Evolutionary conservation across 1,140 invertebrate genomes (phyloP).

Genomic region (Oryctes rhinoceros): DNA sequence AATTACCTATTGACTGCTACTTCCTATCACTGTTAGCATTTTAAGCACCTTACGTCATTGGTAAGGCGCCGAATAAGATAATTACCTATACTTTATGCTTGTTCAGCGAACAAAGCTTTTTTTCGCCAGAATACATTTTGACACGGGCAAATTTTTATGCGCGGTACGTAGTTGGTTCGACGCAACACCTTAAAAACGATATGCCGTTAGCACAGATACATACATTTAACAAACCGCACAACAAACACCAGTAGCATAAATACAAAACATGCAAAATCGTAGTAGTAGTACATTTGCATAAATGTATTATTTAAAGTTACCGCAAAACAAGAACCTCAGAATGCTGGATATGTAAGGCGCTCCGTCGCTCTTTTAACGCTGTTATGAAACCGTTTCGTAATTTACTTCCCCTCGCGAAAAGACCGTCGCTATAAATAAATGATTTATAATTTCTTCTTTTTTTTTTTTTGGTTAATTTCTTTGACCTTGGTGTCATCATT

Average conservation of each 20-base stretch:
- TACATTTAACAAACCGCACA: conserved; percentile 21
- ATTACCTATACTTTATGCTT: neutral
- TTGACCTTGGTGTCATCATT: neutral
- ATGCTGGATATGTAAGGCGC: neutral
- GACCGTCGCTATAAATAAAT: no score
- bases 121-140: neutral
- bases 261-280: neutral
- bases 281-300: neutral
- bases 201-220: conserved; percentile 25
- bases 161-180: neutral
- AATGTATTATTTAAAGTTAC: conserved; percentile 17
- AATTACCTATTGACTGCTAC: neutral
- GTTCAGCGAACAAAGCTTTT: neutral
- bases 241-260: neutral
- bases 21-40: neutral
- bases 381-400: no score
- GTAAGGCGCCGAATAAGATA: neutral
- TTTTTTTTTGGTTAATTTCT: no score
- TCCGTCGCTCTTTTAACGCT: neutral
- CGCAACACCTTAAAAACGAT: conserved; percentile 17
- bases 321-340: neutral
- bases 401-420: no score
- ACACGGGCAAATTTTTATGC: conserved; percentile 13
- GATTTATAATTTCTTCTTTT: neutral
- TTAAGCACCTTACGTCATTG: neutral